phyloP scores from a whole-genome alignment of 2,888 invertebrate species.

The Alentia gelatinosa region DNA sequence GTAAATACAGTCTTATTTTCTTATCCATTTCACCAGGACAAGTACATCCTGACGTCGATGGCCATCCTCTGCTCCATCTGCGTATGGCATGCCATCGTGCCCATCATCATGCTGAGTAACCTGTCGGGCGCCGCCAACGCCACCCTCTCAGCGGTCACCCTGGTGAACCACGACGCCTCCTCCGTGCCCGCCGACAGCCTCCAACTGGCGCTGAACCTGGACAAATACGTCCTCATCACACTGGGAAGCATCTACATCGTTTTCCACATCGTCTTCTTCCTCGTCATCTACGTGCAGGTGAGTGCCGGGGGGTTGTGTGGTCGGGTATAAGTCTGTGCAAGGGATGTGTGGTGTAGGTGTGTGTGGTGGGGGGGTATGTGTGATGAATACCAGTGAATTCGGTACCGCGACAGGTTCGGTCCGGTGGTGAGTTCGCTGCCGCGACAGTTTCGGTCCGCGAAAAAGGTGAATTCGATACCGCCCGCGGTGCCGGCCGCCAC shows the following conservation, averaged over 20 bases:
- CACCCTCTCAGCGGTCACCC: not conserved
- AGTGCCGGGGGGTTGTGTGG: no score
- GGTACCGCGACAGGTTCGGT: no score
- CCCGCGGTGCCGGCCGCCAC: no score
- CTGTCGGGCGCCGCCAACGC: not conserved
- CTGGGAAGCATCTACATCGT: conserved; percentile 54
- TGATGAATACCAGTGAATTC: no score
- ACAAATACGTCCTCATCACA: conserved; percentile 50
- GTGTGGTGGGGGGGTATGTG: no score
- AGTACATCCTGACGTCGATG: conserved; percentile 63
- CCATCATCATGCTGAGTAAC: not conserved
- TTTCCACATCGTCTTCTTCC: conserved; percentile 59
- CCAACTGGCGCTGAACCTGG: conserved; percentile 27
- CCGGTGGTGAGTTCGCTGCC: no score
- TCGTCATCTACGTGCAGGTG: conserved; percentile 55
- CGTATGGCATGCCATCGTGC: conserved; percentile 61
- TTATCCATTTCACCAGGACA: no score
- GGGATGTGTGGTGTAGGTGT: no score
- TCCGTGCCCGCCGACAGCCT: not conserved
- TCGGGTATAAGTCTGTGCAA: no score
- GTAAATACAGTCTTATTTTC: no score
- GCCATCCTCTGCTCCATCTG: conserved; percentile 58
- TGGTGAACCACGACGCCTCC: not conserved
- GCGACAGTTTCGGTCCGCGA: no score
- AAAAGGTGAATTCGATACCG: no score